Evolutionary conservation across 2,888 invertebrate genomes (phyloP), one percentile per base, ranked within the genome.

Genomic region (Ormyrus nitidulus): DNA sequence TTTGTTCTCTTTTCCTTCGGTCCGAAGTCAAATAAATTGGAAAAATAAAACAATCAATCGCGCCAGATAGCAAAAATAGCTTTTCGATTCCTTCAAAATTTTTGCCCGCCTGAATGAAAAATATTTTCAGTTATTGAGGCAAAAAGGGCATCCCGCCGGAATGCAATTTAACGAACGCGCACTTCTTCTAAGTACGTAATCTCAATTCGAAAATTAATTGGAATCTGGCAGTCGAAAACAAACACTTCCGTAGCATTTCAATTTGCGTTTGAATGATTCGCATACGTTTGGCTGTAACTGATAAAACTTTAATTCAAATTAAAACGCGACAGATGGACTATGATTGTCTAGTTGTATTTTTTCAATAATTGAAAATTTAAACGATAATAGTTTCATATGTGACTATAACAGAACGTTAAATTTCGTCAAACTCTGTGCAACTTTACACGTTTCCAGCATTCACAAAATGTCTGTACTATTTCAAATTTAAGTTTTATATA

Each of bases 201-300:
- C 13, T 66, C 51, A n/a, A 72, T 61, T 51, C n/a, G 44, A 53
- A 61, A 61, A 72, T 72, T 61, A 62, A 61, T 61, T 65, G 73
- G 48, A 19, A 48, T 65, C 65, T 49, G 10, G 11, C 46, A 8
- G 11, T 61, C 19, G 34, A 34, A 49, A 71, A 49, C 19, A 71
- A 58, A 61, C 5, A 46, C 9, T 61, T 71, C 61, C 51, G 1
- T 9, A 7, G 51, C 10, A 6, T 71, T 71, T 71, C 34, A 51
- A n/a, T 71, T 71, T 13, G 34, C n/a, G 7, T 6, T 19, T 49
- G 9, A 19, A 5, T 19, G 11, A 19, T 13, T 6, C 6, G 9
- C 19, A 6, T 19, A 10, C 13, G 48, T 59, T 19, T 70, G 71
- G 19, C 51, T 6, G 51, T 5, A 34, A 59, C 59, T 34, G 59